Evolutionary conservation across 2,797 vertebrate species (phyloP).

Genomic region (Xenopus petersii): DNA sequence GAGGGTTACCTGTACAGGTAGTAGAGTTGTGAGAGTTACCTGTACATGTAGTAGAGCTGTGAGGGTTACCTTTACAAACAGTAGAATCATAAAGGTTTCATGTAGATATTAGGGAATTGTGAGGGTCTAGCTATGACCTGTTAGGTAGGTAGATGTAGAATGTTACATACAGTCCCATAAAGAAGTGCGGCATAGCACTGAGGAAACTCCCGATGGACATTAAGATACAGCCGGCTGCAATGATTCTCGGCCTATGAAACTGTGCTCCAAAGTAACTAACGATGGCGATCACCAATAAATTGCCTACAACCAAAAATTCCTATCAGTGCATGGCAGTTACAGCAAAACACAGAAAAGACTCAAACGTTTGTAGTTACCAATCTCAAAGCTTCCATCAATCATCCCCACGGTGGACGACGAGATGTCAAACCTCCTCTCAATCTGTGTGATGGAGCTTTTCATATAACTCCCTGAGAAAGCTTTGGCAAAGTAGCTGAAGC

Average conservation of each 20-base stretch:
- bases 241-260: conserved; percentile 84
- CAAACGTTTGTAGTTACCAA: conserved; percentile 68
- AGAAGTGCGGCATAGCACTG: conserved; percentile 86
- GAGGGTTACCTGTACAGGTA: no score
- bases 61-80: no score
- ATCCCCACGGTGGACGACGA: conserved; percentile 79
- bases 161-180: conserved; percentile 83
- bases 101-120: no score
- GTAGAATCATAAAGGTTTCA: no score
- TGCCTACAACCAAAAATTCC: conserved; percentile 67
- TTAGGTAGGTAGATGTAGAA: background rate
- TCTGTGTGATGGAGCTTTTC: conserved; percentile 87
- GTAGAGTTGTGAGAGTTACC: no score
- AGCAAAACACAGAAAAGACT: background rate
- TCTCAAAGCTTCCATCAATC: conserved; percentile 86
- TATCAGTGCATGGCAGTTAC: background rate
- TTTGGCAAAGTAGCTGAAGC: conserved; percentile 78
- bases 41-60: no score
- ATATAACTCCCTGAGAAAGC: conserved; percentile 72
- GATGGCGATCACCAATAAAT: conserved; percentile 85
- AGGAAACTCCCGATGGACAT: conserved; percentile 85
- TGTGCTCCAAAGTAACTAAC: conserved; percentile 93
- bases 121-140: no score
- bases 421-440: conserved; percentile 87
- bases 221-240: conserved; percentile 76